Percentiles rank a stretch among this genome's conserved stretches.
Evolutionary conservation across 2,888 invertebrate genomes (phyloP).

Genomic region (Zaprionus bogoriensis): DNA sequence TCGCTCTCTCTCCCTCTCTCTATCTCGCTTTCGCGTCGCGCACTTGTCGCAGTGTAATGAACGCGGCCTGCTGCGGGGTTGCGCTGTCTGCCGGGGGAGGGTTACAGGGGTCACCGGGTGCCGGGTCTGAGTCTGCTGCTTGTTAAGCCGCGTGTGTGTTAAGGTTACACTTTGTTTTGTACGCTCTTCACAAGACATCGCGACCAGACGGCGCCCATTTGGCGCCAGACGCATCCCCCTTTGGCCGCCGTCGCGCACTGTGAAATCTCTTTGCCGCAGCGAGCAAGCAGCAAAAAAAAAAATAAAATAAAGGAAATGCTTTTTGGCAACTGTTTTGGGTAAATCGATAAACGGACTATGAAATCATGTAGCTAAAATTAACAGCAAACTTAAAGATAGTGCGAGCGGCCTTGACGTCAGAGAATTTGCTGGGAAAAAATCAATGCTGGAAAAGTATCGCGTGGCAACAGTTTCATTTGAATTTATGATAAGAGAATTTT

Average conservation of each 20-base stretch:
- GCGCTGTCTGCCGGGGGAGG: not conserved
- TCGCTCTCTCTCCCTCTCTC: too few relatives aligned
- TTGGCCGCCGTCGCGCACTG: not conserved
- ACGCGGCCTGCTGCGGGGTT: not conserved
- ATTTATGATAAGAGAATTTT: not conserved
- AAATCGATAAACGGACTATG: constrained; percentile 57
- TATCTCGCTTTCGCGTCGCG: constrained; percentile 39
- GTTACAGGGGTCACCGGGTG: not conserved
- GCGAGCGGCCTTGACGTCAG: constrained; percentile 4
- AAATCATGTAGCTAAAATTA: constrained; percentile 50
- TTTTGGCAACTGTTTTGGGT: constrained; percentile 54
- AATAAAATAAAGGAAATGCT: not conserved
- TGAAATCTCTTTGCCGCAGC: not conserved
- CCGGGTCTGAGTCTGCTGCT: not conserved
- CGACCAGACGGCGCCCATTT: constrained; percentile 68
- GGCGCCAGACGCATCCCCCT: constrained; percentile 35
- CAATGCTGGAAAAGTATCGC: not conserved
- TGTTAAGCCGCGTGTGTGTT: constrained; percentile 56
- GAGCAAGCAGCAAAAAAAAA: too few relatives aligned
- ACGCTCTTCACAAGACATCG: constrained; percentile 22
- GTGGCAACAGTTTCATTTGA: not conserved
- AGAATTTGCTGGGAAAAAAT: not conserved
- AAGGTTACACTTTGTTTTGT: constrained; percentile 67
- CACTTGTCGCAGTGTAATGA: constrained; percentile 1
- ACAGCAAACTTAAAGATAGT: constrained; percentile 42